These are phyloP conservation scores for Crossaster papposus DNA, from an alignment of 53 echinoderm and acorn worm species.

Conservation along the genomic window DNA sequence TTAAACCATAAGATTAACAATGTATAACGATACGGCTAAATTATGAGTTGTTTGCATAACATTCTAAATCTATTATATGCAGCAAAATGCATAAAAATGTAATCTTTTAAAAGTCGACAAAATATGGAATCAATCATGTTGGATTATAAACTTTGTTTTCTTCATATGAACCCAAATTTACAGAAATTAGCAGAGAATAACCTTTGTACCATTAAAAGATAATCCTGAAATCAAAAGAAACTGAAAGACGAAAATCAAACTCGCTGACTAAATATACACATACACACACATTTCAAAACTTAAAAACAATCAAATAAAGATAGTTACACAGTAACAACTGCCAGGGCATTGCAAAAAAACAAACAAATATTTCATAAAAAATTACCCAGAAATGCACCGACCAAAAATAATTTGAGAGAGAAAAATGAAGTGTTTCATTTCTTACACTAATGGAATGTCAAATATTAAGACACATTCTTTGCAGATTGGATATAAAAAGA, in stretches of 20 bases:
- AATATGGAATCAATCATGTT: conserved; percentile 20
- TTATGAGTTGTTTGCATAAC: conserved; percentile 40
- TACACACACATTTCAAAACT: conserved; percentile 19
- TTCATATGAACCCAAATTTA: conserved; percentile 60
- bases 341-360: neutral
- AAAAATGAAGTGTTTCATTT: neutral
- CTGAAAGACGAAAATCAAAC: conserved; percentile 53
- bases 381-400: neutral
- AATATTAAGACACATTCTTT: neutral
- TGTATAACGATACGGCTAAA: neutral
- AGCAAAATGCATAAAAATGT: conserved; percentile 26
- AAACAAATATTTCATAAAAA: neutral
- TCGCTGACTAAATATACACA: conserved; percentile 49
- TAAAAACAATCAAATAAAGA: conserved; percentile 27
- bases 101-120: conserved; percentile 6
- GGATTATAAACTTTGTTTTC: conserved; percentile 47
- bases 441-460: neutral
- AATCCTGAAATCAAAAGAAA: conserved; percentile 9
- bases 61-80: conserved; percentile 29
- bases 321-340: conserved; percentile 14
- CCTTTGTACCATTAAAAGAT: conserved; percentile 3
- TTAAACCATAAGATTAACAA: neutral
- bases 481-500: neutral
- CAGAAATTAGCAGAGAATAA: conserved; percentile 32
- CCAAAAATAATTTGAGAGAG: neutral